Evolutionary conservation across 2,113 vertebrate genomes (phyloP), one percentile per base, ranked within the genome.

Genomic region (Puntigrus tetrazona): DNA sequence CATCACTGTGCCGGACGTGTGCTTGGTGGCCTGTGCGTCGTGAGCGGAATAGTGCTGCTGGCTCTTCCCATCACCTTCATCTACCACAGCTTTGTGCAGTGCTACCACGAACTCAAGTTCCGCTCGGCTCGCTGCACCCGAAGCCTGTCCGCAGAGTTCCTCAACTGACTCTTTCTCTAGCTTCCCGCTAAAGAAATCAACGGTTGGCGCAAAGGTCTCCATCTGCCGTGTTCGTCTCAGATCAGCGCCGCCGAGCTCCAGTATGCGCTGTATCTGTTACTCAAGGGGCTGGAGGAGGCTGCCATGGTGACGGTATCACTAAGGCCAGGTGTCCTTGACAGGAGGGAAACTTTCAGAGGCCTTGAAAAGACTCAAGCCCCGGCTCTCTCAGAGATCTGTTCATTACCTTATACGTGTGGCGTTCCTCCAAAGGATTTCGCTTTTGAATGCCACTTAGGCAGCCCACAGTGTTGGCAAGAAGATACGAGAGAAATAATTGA

Each of bases 21-120:
- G 89, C 95, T 99, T 78, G 97, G 97, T 81, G 97, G 97, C 47
- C 90, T 98, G 79, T 98, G 97, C 65, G 97, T 99, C 89, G 96
- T 99, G 86, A 99, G 97, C 59, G 97, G 97, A 16, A 99, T 99
- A 0, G 96, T 99, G 74, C 92, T 99, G 34, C 91, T 98, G 90
- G 97, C 97, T 0, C 93, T 99, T 86, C 97, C 97, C 0, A 98
- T 98, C 91, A 99, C 97, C 89, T 98, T 98, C 92, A 99, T 98
- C 91, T 99, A 98, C 91, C 97, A 99, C 94, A 98, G 97, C 94
- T 99, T 99, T 36, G 94, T 98, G 89, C 97, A 99, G 84, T 98
- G 97, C 90, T 99, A 99, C 87, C 95, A 97, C 65, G 97, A 99
- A 94, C 95, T 98, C 84, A 97, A 96, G 93, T 95, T 96, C 88